Conservation (phyloP, 2,113 vertebrate species). For the Chlamydotis undulata region DNA sequence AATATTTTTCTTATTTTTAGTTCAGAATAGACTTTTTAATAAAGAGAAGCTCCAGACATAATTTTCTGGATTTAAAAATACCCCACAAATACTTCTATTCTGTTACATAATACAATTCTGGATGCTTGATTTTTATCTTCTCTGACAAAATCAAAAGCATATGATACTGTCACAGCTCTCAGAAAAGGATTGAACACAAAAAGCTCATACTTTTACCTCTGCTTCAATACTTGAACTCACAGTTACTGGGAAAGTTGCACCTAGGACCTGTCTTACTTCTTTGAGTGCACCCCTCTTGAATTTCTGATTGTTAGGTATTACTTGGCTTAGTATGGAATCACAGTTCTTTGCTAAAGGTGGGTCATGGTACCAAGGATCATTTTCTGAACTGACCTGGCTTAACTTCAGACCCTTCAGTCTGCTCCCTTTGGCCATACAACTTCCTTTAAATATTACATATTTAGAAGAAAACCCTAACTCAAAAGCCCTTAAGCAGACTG, state of each 20-base stretch:
- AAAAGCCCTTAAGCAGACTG: background rate
- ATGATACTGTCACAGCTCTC: background rate
- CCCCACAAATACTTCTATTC: background rate
- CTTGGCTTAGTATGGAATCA: background rate
- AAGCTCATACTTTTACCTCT: background rate
- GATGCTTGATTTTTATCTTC: background rate
- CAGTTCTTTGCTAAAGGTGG: background rate
- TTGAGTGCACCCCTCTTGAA: background rate
- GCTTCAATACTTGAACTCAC: background rate
- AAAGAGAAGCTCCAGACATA: background rate
- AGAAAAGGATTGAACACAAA: background rate
- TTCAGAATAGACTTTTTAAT: background rate
- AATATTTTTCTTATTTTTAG: background rate
- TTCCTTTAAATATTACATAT: background rate
- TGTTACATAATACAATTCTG: background rate
- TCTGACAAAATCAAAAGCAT: background rate
- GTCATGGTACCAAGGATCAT: background rate
- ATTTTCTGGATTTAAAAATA: background rate
- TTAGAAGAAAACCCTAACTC: background rate
- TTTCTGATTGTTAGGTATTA: background rate
- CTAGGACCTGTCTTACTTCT: background rate
- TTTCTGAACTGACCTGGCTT: background rate
- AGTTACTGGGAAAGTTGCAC: background rate
- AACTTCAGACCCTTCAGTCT: background rate
- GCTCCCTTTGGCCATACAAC: background rate